Evolutionary conservation across 2,888 invertebrate genomes (phyloP).

Genomic region (Yponomeuta malinellus): DNA sequence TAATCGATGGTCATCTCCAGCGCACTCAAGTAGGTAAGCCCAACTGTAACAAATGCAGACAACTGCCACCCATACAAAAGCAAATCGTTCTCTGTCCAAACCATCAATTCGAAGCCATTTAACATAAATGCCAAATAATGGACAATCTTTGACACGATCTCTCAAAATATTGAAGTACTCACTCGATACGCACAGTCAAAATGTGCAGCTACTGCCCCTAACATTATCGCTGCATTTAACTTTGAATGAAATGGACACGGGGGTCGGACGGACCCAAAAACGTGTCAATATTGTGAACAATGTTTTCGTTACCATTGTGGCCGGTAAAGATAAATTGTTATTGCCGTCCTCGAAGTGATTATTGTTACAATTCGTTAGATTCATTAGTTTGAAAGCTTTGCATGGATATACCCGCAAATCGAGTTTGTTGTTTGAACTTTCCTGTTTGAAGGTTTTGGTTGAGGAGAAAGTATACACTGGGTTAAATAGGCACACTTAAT

Average conservation of each 20-base stretch:
- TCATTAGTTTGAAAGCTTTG: slow-evolving; percentile 31
- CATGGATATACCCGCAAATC: slow-evolving; percentile 34
- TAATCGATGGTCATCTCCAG: not conserved
- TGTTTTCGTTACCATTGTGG: slow-evolving; percentile 67
- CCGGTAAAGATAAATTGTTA: slow-evolving; percentile 64
- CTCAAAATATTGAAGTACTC: slow-evolving; percentile 51
- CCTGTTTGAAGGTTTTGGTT: too few species aligned
- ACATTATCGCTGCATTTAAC: slow-evolving; percentile 30
- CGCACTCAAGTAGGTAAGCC: not conserved
- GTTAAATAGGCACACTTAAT: too few species aligned
- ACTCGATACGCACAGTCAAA: slow-evolving; percentile 21
- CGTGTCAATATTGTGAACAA: slow-evolving; percentile 73
- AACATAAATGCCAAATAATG: slow-evolving; percentile 29
- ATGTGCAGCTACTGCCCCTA: slow-evolving; percentile 27
- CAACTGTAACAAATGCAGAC: not conserved
- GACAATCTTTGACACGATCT: slow-evolving; percentile 63
- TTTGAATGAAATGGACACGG: slow-evolving; percentile 51
- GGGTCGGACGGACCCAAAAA: slow-evolving; percentile 57
- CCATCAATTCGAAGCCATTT: slow-evolving; percentile 15
- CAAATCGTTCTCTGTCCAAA: not conserved
- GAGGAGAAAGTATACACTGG: too few species aligned
- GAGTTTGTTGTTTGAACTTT: not conserved
- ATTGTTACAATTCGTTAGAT: slow-evolving; percentile 66
- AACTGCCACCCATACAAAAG: not conserved
- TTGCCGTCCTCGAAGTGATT: slow-evolving; percentile 42